phyloP scores from a whole-genome alignment of 2,797 vertebrate genomes.

The Melanotaenia trifasciata region DNA sequence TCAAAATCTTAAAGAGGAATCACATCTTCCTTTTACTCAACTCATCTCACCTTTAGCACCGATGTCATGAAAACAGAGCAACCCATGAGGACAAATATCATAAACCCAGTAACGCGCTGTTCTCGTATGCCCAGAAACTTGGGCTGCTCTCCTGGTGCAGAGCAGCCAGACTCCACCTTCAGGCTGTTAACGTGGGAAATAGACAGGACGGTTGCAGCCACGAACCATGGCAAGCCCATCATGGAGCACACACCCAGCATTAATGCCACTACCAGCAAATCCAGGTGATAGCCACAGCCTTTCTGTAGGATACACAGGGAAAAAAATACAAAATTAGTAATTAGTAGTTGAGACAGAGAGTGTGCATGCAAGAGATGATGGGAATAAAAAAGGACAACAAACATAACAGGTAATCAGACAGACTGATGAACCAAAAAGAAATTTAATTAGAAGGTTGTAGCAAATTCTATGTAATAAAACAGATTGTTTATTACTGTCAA shows the following conservation, averaged over 20 bases:
- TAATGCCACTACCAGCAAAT: slow-evolving; percentile 90
- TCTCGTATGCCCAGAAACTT: slow-evolving; percentile 96
- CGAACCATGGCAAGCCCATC: slow-evolving; percentile 97
- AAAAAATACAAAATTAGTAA: not conserved
- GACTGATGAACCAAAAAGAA: not conserved
- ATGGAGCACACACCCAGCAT: slow-evolving; percentile 95
- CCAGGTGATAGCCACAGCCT: slow-evolving; percentile 96
- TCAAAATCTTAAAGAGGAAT: not conserved
- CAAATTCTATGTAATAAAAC: not conserved
- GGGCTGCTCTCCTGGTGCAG: slow-evolving; percentile 95
- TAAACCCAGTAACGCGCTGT: slow-evolving; percentile 93
- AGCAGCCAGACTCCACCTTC: slow-evolving; percentile 95
- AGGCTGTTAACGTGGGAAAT: slow-evolving; percentile 98
- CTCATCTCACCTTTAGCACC: slow-evolving; percentile 89
- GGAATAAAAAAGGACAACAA: too few relatives aligned
- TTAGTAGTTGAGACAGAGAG: not conserved
- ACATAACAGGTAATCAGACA: too few relatives aligned
- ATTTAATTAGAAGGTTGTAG: not conserved
- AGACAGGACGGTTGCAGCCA: slow-evolving; percentile 95
- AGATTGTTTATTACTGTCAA: not conserved
- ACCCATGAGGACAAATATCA: slow-evolving; percentile 96
- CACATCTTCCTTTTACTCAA: not conserved
- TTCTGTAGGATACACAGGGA: slow-evolving; percentile 83
- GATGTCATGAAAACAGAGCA: slow-evolving; percentile 97
- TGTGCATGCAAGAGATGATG: too few relatives aligned